Evolutionary conservation across 2,797 vertebrate genomes (phyloP), one percentile per base, ranked within the genome.

Genomic region (Myotis pilosus): DNA sequence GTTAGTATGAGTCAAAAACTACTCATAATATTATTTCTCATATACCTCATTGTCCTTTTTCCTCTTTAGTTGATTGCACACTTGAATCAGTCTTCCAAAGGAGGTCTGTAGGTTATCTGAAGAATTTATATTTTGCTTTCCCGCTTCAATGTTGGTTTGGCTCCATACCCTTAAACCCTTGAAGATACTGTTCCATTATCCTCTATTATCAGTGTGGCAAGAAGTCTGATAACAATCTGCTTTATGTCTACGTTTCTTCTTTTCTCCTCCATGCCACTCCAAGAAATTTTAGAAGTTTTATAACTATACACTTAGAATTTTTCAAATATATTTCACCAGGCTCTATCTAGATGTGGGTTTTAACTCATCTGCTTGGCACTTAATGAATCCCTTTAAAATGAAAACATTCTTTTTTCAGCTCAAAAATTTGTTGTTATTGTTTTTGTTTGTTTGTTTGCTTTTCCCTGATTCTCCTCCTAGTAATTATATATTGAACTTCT

Each of bases 261-360:
- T 51, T 17, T 53, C 33, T 71, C 53, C n/a, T 71, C 16, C 38
- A 47, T 57, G 41, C 23, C 7, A 86, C 12, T 36, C 15, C 44
- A 83, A n/a, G 82, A 95, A 36, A 16, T 55, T 92, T 91, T 38
- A 87, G 16, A 81, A 87, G 74, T 41, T 82, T 62, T 87, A 20
- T 17, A 57, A 85, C 47, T 72, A 66, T 71, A 53, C 6, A 76
- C 44, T 30, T 79, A 17, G 11, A 85, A 87, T 62, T 76, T 94
- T 69, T 84, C 82, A 79, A 79, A 91, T 47, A 41, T n/a, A 28
- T 84, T 90, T 82, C 33, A 36, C 57, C 78, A 76, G 44, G 10
- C 15, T 95, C 33, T 89, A 44, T 69, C 22, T 36, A 62, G 51
- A 83, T 75, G 36, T 41, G 13, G 25, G 36, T 89, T 28, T 87